Conservation (phyloP, 2,888 invertebrate species). For the Drosophila vallismaia region DNA sequence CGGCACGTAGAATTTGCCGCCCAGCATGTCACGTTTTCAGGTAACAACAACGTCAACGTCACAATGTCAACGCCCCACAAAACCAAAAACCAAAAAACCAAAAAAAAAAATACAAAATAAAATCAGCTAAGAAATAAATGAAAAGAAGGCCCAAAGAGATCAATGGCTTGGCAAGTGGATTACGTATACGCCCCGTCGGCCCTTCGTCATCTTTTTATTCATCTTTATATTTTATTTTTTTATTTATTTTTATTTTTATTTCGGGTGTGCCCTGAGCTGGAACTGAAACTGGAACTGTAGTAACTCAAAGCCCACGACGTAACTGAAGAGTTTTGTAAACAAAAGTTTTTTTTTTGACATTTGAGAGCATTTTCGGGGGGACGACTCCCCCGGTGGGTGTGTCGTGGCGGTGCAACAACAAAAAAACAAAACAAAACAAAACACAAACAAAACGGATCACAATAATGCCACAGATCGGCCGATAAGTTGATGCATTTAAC, state of each 20-base stretch:
- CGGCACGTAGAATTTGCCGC: constrained; percentile 49
- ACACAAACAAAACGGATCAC: constrained; percentile 8
- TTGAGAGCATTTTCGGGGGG: constrained; percentile 29
- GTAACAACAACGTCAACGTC: constrained; percentile 33
- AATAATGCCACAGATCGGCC: constrained; percentile 42
- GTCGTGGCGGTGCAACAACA: not conserved
- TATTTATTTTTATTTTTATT: not conserved
- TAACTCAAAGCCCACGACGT: not conserved
- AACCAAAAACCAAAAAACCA: constrained; percentile 9
- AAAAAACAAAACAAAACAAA: not conserved
- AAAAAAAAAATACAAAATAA: not conserved
- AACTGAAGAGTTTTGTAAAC: constrained; percentile 54
- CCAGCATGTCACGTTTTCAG: constrained; percentile 61
- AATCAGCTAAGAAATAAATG: constrained; percentile 3
- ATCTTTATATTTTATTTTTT: no score
- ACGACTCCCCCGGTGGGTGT: constrained; percentile 19
- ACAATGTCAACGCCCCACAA: constrained; percentile 65
- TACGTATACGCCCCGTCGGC: constrained; percentile 54
- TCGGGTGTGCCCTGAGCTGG: constrained; percentile 16
- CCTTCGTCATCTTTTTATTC: not conserved
- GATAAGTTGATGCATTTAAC: constrained; percentile 59
- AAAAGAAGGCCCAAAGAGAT: constrained; percentile 44
- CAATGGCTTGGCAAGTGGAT: constrained; percentile 57
- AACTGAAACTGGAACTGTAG: not conserved
- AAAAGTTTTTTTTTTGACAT: constrained; percentile 57